Evolutionary conservation across 2,888 invertebrate genomes (phyloP), one percentile per base, ranked within the genome.

Genomic region (Laothoe populi): DNA sequence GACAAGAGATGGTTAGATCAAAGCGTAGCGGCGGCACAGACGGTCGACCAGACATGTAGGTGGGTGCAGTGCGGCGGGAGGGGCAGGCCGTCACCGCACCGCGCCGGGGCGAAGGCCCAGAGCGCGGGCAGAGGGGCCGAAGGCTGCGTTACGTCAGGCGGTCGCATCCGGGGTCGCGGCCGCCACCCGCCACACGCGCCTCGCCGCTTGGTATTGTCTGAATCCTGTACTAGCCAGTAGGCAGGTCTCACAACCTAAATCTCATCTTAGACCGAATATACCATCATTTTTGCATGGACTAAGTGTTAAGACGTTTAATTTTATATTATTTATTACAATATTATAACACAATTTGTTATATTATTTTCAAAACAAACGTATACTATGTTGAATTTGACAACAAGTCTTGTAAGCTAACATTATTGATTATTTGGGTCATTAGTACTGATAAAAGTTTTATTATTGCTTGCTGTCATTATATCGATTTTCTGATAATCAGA

Each of bases 101-200:
- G 67, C 59, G 63, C 66, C 61, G 67, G 64, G 63, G 63, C 68
- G 67, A 70, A 69, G 75, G 67, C 49, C 59, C 67, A 59, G 67
- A 63, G 70, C 64, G 66, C 57, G 70, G 70, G 60, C 70, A 65
- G 70, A 69, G 74, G 78, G 70, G 70, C 73, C 63, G 83, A 86
- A 87, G 88, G 86, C 87, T 85, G 87, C 74, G 82, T 91, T 89
- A 90, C 91, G 90, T 91, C 91, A 88, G 71, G 74, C 79, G 64
- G 79, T 82, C 78, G 86, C 86, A 91, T 91, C 92, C 92, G 92
- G 92, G 92, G 91, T 91, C 92, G 90, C 87, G 90, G 87, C 87
- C 90, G 87, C 75, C 81, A 85, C 85, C 87, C 90, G 87, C 75
- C 81, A 85, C 85, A 83, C 88, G 89, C 88, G 88, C 84, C 79